Evolutionary conservation across 1,140 invertebrate species (phyloP), one percentile per base, ranked within the genome.

Genomic region (Vollenhovia emeryi): DNA sequence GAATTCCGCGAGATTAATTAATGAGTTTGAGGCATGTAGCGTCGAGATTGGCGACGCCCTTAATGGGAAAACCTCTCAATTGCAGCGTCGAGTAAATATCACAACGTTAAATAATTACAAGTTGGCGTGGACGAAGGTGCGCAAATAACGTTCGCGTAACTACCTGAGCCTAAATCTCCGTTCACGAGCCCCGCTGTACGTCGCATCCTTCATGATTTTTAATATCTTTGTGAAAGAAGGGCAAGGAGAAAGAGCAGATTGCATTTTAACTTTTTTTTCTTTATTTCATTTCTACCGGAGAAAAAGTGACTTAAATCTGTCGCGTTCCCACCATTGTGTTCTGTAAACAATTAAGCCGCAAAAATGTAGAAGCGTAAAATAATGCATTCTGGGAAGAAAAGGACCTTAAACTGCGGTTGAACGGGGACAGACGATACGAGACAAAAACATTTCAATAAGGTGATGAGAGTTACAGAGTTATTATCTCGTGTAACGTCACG

Each of bases 1-100:
- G 33, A 86, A 88, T 69, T 55, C 27, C 36, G 27, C 55, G 45
- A 33, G 84, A 89, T 89, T 89, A 89, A 89, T 89, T 84, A 89
- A 89, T 82, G 64, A 89, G 43, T 71, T 66, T 74, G 52, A 59
- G 6, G 11, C 27, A 64, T 40, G 27, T 40, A 62, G 27, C 33
- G 27, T 75, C 24, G 45, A 33, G 0, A 62, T 48, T 45, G 55
- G 40, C 43, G 80, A 74, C n/a, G 69, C 27, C 59, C 27, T 82
- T 82, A 82, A 82, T 57, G 50, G 21, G 11, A 50, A 66, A 15
- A 66, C 24, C 30, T 55, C 13, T 74, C 50, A 52, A 73, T 73
- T 74, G 33, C 18, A n/a, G 45, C n/a, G 52, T 69, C 64, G 21
- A 27, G n/a, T 24, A 52, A 52, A 69, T 71, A 27, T 57, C 15